phyloP scores from a whole-genome alignment of 2,888 invertebrate genomes.

The Meliscaeva auricollis region DNA sequence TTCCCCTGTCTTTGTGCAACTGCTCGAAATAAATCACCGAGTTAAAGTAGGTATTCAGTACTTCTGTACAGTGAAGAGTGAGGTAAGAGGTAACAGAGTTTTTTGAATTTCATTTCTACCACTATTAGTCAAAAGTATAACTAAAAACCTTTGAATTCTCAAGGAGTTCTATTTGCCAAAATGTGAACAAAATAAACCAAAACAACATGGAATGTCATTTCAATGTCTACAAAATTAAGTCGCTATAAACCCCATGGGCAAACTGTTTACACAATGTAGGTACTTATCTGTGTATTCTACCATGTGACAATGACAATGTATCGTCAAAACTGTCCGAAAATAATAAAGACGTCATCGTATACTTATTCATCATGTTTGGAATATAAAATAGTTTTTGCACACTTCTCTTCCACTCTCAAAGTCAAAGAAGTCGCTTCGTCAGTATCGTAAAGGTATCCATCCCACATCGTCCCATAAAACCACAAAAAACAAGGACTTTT shows the following conservation, averaged over 20 bases:
- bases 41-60: no score
- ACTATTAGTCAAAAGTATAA: no score
- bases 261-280: no score
- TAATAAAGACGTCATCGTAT: slow-evolving; percentile 72
- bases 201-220: neutral
- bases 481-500: slow-evolving; percentile 30
- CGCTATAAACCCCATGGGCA: neutral
- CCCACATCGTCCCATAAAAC: neutral
- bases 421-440: slow-evolving; percentile 1
- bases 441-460: neutral
- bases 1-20: no score
- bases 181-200: neutral
- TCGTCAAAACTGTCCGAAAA: slow-evolving; percentile 72
- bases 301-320: slow-evolving; percentile 54
- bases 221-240: neutral
- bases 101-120: no score
- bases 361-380: slow-evolving; percentile 48
- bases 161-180: neutral
- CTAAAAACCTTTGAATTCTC: no score
- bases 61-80: no score
- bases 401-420: slow-evolving; percentile 51
- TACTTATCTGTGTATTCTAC: no score
- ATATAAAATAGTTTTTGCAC: slow-evolving; percentile 45
- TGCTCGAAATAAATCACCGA: no score
- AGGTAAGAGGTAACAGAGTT: no score